Evolutionary conservation across 2,888 invertebrate genomes (phyloP).

Genomic region (Lymantria monacha): DNA sequence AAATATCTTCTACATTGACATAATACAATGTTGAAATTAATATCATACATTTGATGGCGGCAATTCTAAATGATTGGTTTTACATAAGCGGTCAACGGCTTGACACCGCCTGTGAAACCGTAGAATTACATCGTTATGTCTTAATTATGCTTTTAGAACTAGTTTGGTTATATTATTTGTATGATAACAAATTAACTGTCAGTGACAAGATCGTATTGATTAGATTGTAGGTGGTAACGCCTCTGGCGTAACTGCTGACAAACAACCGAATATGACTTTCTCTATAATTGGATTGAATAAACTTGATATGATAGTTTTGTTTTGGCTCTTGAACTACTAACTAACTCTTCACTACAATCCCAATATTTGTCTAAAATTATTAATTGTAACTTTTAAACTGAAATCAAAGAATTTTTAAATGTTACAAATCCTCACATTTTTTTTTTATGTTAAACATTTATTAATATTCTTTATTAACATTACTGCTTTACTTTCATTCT

Average conservation of each 20-base stretch:
- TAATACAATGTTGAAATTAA: neutral
- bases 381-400: too few species aligned
- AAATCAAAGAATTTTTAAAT: too few species aligned
- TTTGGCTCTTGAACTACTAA: too few species aligned
- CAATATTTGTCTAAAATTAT: too few species aligned
- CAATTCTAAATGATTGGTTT: neutral
- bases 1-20: too few species aligned
- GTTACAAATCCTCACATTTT: too few species aligned
- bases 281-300: conserved; percentile 23
- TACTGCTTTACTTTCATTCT: too few species aligned
- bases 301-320: conserved; percentile 8
- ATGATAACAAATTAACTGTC: conserved; percentile 34
- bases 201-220: conserved; percentile 22
- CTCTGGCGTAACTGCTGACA: conserved; percentile 18
- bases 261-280: conserved; percentile 24
- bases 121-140: conserved; percentile 11
- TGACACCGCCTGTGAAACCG: conserved; percentile 21
- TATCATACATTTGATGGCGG: neutral
- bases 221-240: conserved; percentile 18
- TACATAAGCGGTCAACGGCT: conserved; percentile 12
- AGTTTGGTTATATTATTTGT: conserved; percentile 18
- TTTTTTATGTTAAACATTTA: too few species aligned
- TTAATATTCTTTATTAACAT: too few species aligned
- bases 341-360: too few species aligned
- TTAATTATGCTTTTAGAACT: conserved; percentile 21